Conservation (phyloP, 2,113 vertebrate genomes). For the Oreotrochilus melanogaster region DNA sequence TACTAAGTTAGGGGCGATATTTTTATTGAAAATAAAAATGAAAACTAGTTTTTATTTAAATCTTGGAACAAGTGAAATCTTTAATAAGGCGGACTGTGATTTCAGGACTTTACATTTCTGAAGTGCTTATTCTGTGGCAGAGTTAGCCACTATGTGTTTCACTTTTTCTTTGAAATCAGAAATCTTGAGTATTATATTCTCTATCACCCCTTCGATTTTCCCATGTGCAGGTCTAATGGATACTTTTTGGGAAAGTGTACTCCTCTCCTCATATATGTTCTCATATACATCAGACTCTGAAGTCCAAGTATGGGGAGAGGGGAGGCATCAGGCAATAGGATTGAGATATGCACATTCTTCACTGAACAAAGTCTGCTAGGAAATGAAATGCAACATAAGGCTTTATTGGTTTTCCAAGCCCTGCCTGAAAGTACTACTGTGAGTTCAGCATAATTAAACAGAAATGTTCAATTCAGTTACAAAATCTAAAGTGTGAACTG, state of each 20-base stretch:
- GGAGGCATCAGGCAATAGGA: neutral
- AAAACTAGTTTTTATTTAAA: neutral
- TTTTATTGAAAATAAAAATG: conserved; percentile 64
- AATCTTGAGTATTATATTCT: neutral
- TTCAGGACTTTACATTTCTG: neutral
- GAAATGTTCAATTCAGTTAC: neutral
- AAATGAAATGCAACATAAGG: neutral
- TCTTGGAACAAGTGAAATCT: neutral
- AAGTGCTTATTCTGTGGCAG: neutral
- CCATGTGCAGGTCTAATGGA: neutral
- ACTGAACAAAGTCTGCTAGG: neutral
- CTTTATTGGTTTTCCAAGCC: neutral
- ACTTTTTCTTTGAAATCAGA: neutral
- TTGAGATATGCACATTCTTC: neutral
- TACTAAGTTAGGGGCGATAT: conserved; percentile 11
- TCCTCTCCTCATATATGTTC: neutral
- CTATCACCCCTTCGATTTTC: rapidly evolving
- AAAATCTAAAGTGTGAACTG: neutral
- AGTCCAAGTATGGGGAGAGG: rapidly evolving
- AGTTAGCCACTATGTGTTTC: neutral
- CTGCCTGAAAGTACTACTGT: neutral
- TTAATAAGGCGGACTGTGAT: neutral
- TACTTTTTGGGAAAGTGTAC: neutral
- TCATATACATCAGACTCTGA: neutral
- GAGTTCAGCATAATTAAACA: neutral